Base-by-base conservation (phyloP, 2,797 vertebrate genomes). In the Synanceia verrucosa region DNA sequence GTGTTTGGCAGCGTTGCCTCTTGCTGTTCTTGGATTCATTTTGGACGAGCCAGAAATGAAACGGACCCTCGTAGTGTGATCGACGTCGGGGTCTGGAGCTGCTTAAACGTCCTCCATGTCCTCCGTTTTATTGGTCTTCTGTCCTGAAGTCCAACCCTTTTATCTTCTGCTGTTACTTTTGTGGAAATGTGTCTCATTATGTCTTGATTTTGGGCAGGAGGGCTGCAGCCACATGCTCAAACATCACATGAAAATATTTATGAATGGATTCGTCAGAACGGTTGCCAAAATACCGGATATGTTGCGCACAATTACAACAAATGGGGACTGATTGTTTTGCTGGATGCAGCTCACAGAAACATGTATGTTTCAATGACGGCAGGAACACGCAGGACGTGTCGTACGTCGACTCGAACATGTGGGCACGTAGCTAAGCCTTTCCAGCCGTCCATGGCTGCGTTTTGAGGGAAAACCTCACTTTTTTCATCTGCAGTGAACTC, bases 401-500 rank as follows among this genome's bases (percentile, higher is more conserved):
- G 55, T 64, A 62, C n/a, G 66, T 44, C n/a, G n/a, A n/a, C n/a
- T n/a, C n/a, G 12, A 86, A 74, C 76, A 80, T 73, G 59, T 70
- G 68, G 64, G 52, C 50, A 57, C 78, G 62, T 76, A 82, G 37
- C 70, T 58, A 79, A 84, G 81, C 66, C 19, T 14, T 74, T 82
- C 82, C 73, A 82, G 82, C 12, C 57, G 21, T 71, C 46, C n/a
- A 12, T 3, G n/a, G 12, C 72, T 73, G 2, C 56, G 50, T 63
- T 68, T 36, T 53, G 52, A 72, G 66, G 24, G 60, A 73, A 88
- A 86, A 86, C 82, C 77, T 83, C 81, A 76, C 64, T 71, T 41
- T 73, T 88, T 90, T 90, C 61, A 85, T 87, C 81, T 79, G 37
- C 34, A 62, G 65, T 79, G 83, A 86, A 90, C 84, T 90, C 73